Conservation (phyloP, 1,140 invertebrate species). For the Saccostrea cuccullata region DNA sequence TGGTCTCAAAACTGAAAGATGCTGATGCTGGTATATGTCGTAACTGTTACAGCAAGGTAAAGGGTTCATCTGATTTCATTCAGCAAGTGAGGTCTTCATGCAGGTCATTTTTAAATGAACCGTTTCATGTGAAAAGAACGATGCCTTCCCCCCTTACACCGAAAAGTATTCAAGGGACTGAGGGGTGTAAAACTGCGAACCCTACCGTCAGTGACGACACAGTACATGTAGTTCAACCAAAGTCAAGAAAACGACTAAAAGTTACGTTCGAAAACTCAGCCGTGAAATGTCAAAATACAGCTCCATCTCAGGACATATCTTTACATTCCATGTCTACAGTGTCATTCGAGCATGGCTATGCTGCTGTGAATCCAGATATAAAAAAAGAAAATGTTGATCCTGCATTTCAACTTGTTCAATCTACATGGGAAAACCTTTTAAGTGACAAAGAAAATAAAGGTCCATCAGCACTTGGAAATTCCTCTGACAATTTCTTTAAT, state of each 20-base stretch:
- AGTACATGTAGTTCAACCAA: conserved; percentile 13
- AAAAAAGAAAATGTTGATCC: neutral
- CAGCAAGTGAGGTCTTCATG: neutral
- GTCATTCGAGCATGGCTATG: conserved; percentile 22
- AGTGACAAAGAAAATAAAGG: conserved; percentile 4
- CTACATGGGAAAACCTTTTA: neutral
- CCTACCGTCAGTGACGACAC: neutral
- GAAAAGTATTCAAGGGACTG: conserved; percentile 25
- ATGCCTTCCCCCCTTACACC: conserved; percentile 11
- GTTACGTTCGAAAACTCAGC: conserved; percentile 6
- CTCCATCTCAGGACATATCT: too few relatives aligned
- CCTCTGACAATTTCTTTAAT: conserved; percentile 1
- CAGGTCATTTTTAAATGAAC: too few relatives aligned
- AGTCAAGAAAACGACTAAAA: conserved; percentile 22
- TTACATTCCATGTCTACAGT: neutral
- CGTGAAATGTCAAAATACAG: conserved; percentile 1
- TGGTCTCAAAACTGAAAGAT: neutral
- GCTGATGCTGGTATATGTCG: conserved; percentile 4
- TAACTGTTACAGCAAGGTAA: neutral
- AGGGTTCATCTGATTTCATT: conserved; percentile 7
- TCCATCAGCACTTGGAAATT: conserved; percentile 6
- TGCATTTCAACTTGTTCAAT: conserved; percentile 8
- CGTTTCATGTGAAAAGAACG: conserved; percentile 4
- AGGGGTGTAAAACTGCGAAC: neutral
- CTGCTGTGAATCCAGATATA: neutral